A percentile compares a stretch with the other conserved stretches of the same genome.
phyloP scores from a whole-genome alignment of 2,888 invertebrate genomes.

The Lymantria dispar region DNA sequence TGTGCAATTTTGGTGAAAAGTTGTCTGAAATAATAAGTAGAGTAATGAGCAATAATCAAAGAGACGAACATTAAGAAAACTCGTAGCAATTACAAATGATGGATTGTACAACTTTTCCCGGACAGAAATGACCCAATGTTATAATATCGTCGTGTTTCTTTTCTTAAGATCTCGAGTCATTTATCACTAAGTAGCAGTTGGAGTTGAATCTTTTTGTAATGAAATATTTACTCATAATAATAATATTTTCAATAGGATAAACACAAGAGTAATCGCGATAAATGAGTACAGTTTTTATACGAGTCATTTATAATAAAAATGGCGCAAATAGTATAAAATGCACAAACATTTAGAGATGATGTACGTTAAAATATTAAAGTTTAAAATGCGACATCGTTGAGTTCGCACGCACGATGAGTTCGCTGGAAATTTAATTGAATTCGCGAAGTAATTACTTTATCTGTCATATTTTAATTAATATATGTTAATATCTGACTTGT shows the following conservation, averaged over 20 bases:
- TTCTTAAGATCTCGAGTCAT: not conserved
- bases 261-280: too few relatives aligned
- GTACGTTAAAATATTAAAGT: too few relatives aligned
- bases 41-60: not conserved
- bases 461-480: too few relatives aligned
- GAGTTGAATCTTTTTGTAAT: not conserved
- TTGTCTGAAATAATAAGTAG: constrained; percentile 3
- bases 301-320: too few relatives aligned
- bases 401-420: too few relatives aligned
- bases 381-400: too few relatives aligned
- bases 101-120: not conserved
- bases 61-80: not conserved
- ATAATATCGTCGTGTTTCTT: not conserved
- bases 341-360: too few relatives aligned
- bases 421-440: too few relatives aligned
- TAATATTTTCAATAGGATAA: not conserved
- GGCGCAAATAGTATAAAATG: too few relatives aligned
- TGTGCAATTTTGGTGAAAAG: not conserved
- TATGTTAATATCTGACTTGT: too few relatives aligned
- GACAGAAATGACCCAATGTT: not conserved
- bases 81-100: not conserved
- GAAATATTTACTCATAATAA: not conserved
- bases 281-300: too few relatives aligned
- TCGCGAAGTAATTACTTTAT: too few relatives aligned
- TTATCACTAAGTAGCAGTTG: not conserved